Percentiles rank a stretch among this genome's conserved stretches.
These are phyloP conservation scores for Phymorhynchus buccinoides DNA, from an alignment of 1,140 invertebrate genomes.

Conservation along the genomic window DNA sequence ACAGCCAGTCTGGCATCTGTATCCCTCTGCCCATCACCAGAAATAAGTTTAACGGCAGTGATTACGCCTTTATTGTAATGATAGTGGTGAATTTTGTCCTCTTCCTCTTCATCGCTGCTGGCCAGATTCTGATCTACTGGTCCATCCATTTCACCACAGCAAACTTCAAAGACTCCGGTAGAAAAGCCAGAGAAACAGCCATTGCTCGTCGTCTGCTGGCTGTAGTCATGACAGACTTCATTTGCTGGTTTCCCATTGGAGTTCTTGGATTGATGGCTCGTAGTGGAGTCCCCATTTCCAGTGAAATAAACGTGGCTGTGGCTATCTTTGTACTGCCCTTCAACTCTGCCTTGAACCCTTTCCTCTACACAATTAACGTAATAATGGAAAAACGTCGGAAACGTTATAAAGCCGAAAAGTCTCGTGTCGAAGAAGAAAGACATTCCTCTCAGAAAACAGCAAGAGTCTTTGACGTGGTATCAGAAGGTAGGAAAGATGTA, in stretches of 20 bases:
- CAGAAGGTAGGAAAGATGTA: background rate
- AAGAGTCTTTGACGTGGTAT: background rate
- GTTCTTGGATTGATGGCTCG: constrained; percentile 19
- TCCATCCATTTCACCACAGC: background rate
- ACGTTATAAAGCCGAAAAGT: background rate
- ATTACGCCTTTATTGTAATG: background rate
- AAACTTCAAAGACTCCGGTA: background rate
- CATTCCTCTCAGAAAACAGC: background rate
- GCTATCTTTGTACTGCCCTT: constrained; percentile 7
- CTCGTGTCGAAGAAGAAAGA: background rate
- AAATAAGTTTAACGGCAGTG: background rate
- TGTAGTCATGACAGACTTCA: constrained; percentile 26
- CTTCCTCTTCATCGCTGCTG: constrained; percentile 7
- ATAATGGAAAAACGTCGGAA: background rate
- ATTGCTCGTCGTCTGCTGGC: constrained; percentile 18
- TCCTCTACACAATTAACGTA: constrained; percentile 39
- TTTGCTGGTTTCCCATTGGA: constrained; percentile 28
- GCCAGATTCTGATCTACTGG: constrained; percentile 24
- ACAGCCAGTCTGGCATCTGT: constrained; percentile 26
- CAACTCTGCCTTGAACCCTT: constrained; percentile 39
- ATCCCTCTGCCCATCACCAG: constrained; percentile 16
- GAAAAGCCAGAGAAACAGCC: constrained; percentile 5
- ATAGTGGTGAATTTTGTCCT: constrained; percentile 7
- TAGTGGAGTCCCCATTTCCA: constrained; percentile 11
- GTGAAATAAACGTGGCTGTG: constrained; percentile 13